Evolutionary conservation across 2,113 vertebrate species (phyloP).

Genomic region (Todiramphus saurophagus): DNA sequence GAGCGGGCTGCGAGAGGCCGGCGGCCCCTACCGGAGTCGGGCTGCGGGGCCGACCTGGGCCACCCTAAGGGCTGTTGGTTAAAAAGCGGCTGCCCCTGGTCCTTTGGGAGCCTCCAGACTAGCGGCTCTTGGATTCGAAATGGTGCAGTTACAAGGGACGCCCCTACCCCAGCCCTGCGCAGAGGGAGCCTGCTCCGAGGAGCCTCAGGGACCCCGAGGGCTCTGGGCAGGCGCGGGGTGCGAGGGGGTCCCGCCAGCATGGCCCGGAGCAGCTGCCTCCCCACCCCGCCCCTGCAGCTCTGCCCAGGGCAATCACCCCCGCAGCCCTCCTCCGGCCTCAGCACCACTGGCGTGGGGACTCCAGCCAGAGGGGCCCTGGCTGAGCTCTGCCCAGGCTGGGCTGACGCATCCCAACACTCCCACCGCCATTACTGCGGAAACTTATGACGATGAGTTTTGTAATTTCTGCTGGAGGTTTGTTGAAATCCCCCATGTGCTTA

Average conservation of each 20-base stretch:
- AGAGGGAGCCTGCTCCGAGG: background rate
- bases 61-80: background rate
- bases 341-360: rapidly evolving
- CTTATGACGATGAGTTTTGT: rapidly evolving
- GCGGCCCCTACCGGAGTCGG: rapidly evolving
- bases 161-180: background rate
- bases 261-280: too few relatives aligned
- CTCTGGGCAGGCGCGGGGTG: rapidly evolving
- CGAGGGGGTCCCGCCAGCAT: rapidly evolving
- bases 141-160: rapidly evolving
- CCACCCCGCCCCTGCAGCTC: background rate
- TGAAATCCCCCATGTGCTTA: background rate
- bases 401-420: rapidly evolving
- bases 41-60: background rate
- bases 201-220: background rate
- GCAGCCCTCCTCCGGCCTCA: background rate
- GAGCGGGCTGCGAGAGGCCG: rapidly evolving
- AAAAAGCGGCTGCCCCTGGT: background rate
- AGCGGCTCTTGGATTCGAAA: too few relatives aligned
- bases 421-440: rapidly evolving
- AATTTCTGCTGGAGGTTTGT: background rate
- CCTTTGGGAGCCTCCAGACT: background rate
- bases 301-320: background rate
- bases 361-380: too few relatives aligned
- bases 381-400: background rate